Evolutionary conservation across 2,797 vertebrate genomes (phyloP), one percentile per base, ranked within the genome.

Genomic region (Phoeniculus purpureus): DNA sequence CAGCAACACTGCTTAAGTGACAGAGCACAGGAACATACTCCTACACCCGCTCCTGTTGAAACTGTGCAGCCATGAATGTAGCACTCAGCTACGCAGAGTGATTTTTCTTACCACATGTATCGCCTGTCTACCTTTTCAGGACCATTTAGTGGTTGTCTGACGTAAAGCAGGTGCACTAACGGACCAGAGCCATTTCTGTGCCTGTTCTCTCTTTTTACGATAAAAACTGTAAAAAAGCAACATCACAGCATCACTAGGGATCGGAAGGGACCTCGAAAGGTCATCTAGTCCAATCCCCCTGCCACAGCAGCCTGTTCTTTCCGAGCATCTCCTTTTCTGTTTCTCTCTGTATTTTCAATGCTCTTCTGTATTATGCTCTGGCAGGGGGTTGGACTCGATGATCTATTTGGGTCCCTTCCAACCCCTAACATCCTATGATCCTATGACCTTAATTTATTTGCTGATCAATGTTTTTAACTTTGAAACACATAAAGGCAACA

Each of bases 31-130:
- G 20, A 15, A 48, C 15, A 5, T 1, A 9, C 2, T 40, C n/a
- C 15, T 7, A 17, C 6, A 8, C 68, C 16, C 15, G 27, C 22
- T 25, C 45, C 26, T 21, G 0, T 2, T 23, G 29, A 59, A 80
- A 40, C 6, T 2, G 6, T 7, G 4, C 25, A 51, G 67, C 10
- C 9, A 10, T 15, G 6, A 73, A 71, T 0, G 0, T 2, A 48
- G 29, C 6, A 23, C 18, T 31, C 4, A 62, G 23, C 9, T 37
- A 37, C 34, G 21, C 3, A 64, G 26, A 23, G 32, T 0, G 3
- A 23, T 23, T 71, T 34, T 65, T 27, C 3, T 48, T 48, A 1
- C 14, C 34, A 61, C 19, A 7, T 12, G 2, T 6, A 51, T 26
- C 2, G 2, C 9, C 21, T 47, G 26, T 45, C 3, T 8, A 15